These are phyloP conservation scores for Tetranychus piercei DNA, from an alignment of 2,888 invertebrate species.

Conservation along the genomic window DNA sequence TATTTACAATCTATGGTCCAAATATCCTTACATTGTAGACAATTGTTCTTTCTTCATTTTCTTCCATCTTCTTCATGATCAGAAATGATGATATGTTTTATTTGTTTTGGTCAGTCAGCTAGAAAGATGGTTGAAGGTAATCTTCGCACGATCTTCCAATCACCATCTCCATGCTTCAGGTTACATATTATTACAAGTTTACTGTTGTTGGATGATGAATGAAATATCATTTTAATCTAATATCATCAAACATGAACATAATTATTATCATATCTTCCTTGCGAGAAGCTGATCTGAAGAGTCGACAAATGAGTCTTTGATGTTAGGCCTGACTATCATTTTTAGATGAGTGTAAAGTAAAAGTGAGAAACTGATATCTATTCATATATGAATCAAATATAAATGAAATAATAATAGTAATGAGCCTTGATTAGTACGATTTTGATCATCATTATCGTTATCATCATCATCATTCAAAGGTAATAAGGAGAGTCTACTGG, in stretches of 20 bases:
- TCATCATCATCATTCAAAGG: too few species aligned
- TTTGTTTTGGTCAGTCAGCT: neutral
- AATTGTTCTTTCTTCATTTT: too few species aligned
- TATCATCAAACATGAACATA: neutral
- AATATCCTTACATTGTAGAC: too few species aligned
- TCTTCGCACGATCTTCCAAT: neutral
- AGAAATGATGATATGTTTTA: neutral
- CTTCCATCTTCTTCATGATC: neutral
- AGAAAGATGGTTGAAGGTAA: neutral
- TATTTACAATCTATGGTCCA: neutral
- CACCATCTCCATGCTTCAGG: too few species aligned
- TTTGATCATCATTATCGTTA: neutral
- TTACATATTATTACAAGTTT: neutral
- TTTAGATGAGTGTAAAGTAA: too few species aligned
- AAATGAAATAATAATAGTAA: neutral
- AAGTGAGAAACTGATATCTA: too few species aligned
- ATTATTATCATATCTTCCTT: neutral
- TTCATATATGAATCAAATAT: too few species aligned
- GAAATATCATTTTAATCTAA: neutral
- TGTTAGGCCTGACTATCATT: neutral
- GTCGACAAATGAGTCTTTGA: neutral
- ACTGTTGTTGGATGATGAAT: neutral
- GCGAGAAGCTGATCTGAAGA: neutral
- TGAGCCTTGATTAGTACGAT: neutral
- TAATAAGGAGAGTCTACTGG: neutral